Evolutionary conservation across 30 jellyfish, hydroid and myxozoan genomes (phyloP), one percentile per base, ranked within the genome.

Genomic region (Chrysaora quinquecirrha): DNA sequence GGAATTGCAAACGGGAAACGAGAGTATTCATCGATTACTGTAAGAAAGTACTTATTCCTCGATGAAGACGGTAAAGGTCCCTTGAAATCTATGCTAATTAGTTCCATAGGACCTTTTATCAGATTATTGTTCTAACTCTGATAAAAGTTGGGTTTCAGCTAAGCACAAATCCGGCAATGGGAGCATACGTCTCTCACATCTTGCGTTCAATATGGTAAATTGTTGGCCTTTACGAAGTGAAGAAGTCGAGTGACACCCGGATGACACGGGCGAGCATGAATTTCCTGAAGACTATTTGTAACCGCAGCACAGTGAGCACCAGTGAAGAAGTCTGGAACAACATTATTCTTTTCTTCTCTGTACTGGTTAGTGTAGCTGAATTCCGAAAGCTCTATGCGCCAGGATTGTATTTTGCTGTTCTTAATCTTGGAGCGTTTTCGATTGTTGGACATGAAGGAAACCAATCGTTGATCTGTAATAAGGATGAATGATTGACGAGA

Each of bases 171-270:
- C 50, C 68, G 77, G 60, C 90, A 63, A 29, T 71, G 31, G 35
- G 75, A 47, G 35, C 90, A 65, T 34, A 66, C 90, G 27, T 67
- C 50, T 65, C 75, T 71, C 73, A 63, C 90, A 18, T 80, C 90
- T 46, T 80, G 70, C 22, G 85, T 80, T 30, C 85, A 64, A 48
- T 30, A 80, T 64, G 90, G 86, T 19, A 80, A 72, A 64, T 80
- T 80, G 24, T 67, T 80, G 68, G 75, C 34, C 43, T 67, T 80
- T 50, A 80, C 74, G 31, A 64, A 64, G 43, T 80, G 74, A 49
- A 74, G 75, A 71, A 71, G 83, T 21, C 95, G 89, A 32, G 95
- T 84, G 20, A 84, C 84, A 38, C 89, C 95, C 61, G 95, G 89
- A 64, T 84, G 89, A 70, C 94, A 82, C 10, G 71, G 71, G 58